Percentiles rank a stretch among this genome's conserved stretches.
Evolutionary conservation across 2,888 invertebrate species (phyloP).

Genomic region (Aphidius colemani): DNA sequence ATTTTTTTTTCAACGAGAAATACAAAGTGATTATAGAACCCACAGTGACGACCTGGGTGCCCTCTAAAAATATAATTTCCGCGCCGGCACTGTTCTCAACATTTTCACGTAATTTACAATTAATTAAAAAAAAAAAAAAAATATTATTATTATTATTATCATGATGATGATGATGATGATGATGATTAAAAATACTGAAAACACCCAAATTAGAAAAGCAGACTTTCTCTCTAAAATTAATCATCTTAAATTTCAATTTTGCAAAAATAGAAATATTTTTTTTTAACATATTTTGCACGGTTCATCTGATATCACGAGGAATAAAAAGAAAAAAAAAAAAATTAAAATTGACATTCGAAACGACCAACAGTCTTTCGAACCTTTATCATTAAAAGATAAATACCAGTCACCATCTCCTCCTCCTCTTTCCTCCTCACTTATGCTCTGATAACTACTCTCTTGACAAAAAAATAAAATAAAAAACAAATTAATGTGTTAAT

Average conservation of each 20-base stretch:
- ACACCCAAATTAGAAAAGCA: too few relatives aligned
- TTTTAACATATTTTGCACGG: too few relatives aligned
- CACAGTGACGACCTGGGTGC: slow-evolving; percentile 50
- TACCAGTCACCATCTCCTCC: slow-evolving; percentile 1
- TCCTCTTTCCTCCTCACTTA: slow-evolving; percentile 17
- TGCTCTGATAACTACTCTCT: slow-evolving; percentile 8
- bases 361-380: slow-evolving; percentile 11
- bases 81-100: slow-evolving; percentile 48
- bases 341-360: neutral
- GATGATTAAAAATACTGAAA: too few relatives aligned
- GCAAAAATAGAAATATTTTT: too few relatives aligned
- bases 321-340: too few relatives aligned
- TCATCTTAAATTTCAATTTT: too few relatives aligned
- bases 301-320: too few relatives aligned
- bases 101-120: too few relatives aligned
- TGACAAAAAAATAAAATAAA: slow-evolving; percentile 7
- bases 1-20: neutral
- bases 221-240: too few relatives aligned
- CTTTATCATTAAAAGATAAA: neutral
- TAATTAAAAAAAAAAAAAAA: too few relatives aligned
- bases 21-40: slow-evolving; percentile 23
- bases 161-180: too few relatives aligned
- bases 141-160: too few relatives aligned
- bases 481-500: slow-evolving; percentile 1
- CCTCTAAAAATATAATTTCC: slow-evolving; percentile 59